phyloP scores from a whole-genome alignment of 2,888 invertebrate species.

The Erebia ligea region DNA sequence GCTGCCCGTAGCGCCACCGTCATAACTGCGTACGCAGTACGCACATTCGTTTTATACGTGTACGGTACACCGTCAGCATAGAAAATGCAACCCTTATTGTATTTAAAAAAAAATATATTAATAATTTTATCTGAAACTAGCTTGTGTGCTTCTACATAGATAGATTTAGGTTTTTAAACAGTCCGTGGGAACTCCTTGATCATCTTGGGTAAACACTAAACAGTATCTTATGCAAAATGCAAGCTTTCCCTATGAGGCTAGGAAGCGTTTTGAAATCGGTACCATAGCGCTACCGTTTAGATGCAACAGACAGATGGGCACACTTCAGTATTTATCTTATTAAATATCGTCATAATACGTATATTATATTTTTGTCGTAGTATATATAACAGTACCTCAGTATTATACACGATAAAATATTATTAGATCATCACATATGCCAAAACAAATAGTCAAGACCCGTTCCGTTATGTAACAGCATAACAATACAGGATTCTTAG shows the following conservation, averaged over 20 bases:
- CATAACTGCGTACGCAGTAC: constrained; percentile 60
- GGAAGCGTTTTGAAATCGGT: no score
- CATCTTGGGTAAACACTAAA: no score
- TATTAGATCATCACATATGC: not conserved
- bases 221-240: no score
- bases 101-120: not conserved
- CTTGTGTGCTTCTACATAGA: not conserved
- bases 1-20: constrained; percentile 48
- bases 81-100: constrained; percentile 8
- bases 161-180: no score
- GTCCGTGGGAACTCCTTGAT: no score
- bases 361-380: not conserved
- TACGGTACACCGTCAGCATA: constrained; percentile 56
- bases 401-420: not conserved
- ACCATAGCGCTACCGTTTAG: no score
- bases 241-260: no score
- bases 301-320: no score
- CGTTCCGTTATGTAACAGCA: not conserved
- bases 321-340: no score
- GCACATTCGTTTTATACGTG: constrained; percentile 70
- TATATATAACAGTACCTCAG: not conserved
- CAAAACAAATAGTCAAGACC: not conserved
- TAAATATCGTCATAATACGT: no score
- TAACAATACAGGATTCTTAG: not conserved
- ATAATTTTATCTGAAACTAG: not conserved